Base-by-base conservation (phyloP, 1,140 invertebrate species). In the Drosophila albomicans region DNA sequence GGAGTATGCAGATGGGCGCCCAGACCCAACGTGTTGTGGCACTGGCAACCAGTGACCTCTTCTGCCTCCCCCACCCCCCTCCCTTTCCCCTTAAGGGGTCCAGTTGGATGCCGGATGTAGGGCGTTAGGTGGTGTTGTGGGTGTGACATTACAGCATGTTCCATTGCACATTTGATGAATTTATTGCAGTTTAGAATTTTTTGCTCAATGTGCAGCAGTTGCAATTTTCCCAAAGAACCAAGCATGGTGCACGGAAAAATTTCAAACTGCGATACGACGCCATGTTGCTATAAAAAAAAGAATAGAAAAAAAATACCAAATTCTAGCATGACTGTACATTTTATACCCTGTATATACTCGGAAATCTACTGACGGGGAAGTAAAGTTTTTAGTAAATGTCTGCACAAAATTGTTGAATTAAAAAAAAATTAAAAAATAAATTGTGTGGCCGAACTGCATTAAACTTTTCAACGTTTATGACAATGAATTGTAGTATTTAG, bases 151-250 rank as follows among this genome's bases (percentile, higher is more conserved):
- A 91, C 88, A 85, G 81, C 88, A 91, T 91, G 82, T 91, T 91
- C 79, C 88, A 91, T 91, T 91, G 88, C 82, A 85, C 84, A 91
- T 91, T 88, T 91, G 88, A 91, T 85, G 88, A 91, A 91, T 91
- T 91, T 91, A 91, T 91, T 91, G 88, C 88, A 91, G 84, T 91
- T 91, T 91, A 91, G 88, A 91, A 91, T 88, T 91, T 91, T 89
- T 91, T 88, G 69, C 41, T 75, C 85, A 81, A 72, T 73, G 67
- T 89, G 81, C 85, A 88, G 85, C 81, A 64, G 81, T 84, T 82
- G 84, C 80, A 88, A 48, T 70, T 73, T 78, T 57, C 41, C 71
- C 45, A 49, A 52, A 45, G 58, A 54, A 54, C 35, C 32, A 10
- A 57, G 52, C 69, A 52, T 30, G 46, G 16, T 51, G 52, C 46